These are phyloP conservation scores for Scotopteryx bipunctaria DNA, from an alignment of 2,888 invertebrate genomes.

Conservation along the genomic window DNA sequence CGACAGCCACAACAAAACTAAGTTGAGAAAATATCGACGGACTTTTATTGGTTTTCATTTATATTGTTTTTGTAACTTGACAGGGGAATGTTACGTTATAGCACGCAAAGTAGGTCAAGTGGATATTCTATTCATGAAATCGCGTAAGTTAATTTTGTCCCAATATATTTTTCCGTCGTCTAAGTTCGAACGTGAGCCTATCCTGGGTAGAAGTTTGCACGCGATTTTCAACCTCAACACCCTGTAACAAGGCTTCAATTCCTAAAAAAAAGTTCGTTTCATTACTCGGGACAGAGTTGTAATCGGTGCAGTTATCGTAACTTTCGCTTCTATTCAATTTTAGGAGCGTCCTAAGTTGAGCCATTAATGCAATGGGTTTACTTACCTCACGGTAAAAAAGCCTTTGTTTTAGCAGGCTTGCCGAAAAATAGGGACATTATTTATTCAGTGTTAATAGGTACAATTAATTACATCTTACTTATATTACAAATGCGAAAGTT, in stretches of 20 bases:
- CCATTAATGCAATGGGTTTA: constrained; percentile 17
- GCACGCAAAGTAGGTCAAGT: constrained; percentile 46
- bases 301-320: constrained; percentile 18
- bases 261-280: constrained; percentile 7
- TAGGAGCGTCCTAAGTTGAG: constrained; percentile 20
- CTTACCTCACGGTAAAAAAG: constrained; percentile 6
- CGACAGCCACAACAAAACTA: constrained; percentile 15
- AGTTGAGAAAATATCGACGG: constrained; percentile 21
- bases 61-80: constrained; percentile 41
- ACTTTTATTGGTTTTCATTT: constrained; percentile 36
- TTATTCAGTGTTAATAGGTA: no score
- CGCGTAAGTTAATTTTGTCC: constrained; percentile 44
- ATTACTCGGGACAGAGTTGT: constrained; percentile 20
- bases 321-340: constrained; percentile 26
- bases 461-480: no score
- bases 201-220: constrained; percentile 34
- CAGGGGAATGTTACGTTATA: constrained; percentile 32
- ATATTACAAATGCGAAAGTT: no score
- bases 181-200: constrained; percentile 42
- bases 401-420: background rate
- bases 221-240: constrained; percentile 32
- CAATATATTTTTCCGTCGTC: constrained; percentile 44
- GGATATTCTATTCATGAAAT: constrained; percentile 42
- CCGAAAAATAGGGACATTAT: no score
- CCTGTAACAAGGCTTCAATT: background rate